These are phyloP conservation scores for Eulemur mongoz DNA, from an alignment of 2,797 vertebrate species.

Conservation along the genomic window DNA sequence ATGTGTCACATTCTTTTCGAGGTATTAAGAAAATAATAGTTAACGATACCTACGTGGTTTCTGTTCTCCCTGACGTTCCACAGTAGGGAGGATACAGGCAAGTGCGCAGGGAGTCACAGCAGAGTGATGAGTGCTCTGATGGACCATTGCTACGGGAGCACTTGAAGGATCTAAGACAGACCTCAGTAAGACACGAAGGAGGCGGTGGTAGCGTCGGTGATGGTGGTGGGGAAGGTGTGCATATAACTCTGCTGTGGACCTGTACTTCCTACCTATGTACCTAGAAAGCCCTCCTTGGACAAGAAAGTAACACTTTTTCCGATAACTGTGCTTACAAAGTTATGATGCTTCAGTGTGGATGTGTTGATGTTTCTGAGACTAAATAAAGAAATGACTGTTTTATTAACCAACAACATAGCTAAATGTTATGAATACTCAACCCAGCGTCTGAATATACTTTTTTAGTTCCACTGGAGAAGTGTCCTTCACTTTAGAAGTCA, in stretches of 20 bases:
- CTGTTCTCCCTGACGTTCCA: neutral
- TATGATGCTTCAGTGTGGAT: neutral
- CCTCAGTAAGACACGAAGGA: neutral
- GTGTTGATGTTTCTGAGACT: neutral
- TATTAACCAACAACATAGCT: neutral
- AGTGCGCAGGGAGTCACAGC: neutral
- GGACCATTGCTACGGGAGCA: neutral
- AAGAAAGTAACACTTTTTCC: neutral
- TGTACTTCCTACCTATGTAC: neutral
- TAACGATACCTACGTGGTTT: neutral
- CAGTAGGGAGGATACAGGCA: neutral
- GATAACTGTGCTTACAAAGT: neutral
- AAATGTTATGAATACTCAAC: neutral
- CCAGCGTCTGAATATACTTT: neutral
- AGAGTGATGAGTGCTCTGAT: neutral
- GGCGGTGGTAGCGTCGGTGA: neutral
- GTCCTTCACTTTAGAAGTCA: constrained; percentile 6
- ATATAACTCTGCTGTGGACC: neutral
- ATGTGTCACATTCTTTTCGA: rapidly evolving
- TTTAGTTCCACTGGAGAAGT: constrained; percentile 7
- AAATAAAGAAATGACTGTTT: neutral
- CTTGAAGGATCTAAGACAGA: neutral
- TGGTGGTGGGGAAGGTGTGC: neutral
- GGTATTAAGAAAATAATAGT: neutral
- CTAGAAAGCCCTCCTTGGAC: neutral